Conservation (phyloP, 2,797 vertebrate genomes). For the Syndactyla subalaris region DNA sequence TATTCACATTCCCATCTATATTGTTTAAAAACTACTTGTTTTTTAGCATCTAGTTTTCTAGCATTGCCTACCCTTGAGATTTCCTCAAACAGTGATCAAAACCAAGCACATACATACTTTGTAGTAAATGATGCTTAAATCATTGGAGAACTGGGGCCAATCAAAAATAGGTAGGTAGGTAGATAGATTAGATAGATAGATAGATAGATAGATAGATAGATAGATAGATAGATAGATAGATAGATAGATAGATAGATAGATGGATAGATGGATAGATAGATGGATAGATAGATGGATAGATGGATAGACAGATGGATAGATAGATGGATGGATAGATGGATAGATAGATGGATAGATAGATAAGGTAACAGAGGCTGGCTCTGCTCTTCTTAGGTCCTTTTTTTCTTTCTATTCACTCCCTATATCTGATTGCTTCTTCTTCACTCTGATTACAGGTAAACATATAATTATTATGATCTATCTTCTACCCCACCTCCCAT, state of each 20-base stretch:
- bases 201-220: no score
- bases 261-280: no score
- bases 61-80: not conserved
- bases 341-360: accelerated
- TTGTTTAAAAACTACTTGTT: not conserved
- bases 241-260: no score
- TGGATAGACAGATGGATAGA: not conserved
- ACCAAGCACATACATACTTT: not conserved
- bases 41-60: not conserved
- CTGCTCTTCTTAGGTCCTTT: not conserved
- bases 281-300: no score
- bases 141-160: not conserved
- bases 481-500: not conserved
- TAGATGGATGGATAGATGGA: accelerated
- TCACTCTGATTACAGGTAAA: not conserved
- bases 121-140: not conserved
- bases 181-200: accelerated
- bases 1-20: not conserved
- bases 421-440: not conserved
- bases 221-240: no score
- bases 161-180: not conserved
- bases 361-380: not conserved
- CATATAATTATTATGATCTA: not conserved
- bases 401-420: not conserved
- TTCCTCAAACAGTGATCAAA: not conserved